A percentile compares a stretch with the other conserved stretches of the same genome.
phyloP scores from a whole-genome alignment of 1,140 invertebrate species.

The Drosophila repleta region DNA sequence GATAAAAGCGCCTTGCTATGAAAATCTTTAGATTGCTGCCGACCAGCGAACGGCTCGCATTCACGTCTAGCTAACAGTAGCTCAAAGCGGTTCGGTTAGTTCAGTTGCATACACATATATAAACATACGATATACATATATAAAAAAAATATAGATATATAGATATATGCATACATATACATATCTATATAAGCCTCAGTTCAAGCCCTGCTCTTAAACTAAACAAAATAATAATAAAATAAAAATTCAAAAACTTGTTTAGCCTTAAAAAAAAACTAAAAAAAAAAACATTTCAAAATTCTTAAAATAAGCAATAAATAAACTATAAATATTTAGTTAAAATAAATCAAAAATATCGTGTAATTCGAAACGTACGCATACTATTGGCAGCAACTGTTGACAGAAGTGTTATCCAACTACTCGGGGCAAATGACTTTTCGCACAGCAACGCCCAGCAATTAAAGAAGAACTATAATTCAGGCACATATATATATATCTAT shows the following conservation, averaged over 20 bases:
- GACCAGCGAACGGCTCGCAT: slow-evolving; percentile 63
- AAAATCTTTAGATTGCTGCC: slow-evolving; percentile 70
- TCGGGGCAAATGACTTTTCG: neutral
- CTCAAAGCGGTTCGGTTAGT: slow-evolving; percentile 37
- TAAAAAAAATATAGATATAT: neutral
- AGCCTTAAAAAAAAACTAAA: no score
- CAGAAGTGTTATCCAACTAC: neutral
- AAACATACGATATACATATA: neutral
- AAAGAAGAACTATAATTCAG: neutral
- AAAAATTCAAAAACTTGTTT: neutral
- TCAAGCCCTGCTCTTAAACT: neutral
- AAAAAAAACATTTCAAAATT: neutral
- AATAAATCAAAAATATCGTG: neutral
- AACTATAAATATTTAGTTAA: neutral
- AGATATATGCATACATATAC: neutral
- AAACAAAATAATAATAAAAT: no score
- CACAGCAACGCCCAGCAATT: neutral
- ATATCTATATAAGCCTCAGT: neutral
- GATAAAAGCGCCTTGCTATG: slow-evolving; percentile 61
- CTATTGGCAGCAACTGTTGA: neutral
- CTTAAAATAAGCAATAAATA: neutral
- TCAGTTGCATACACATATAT: neutral
- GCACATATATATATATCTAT: neutral
- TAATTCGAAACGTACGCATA: neutral
- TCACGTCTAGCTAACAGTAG: slow-evolving; percentile 29